These are phyloP conservation scores for Brachynemurus nebulosus DNA, from an alignment of 2,888 invertebrate genomes.

Conservation along the genomic window DNA sequence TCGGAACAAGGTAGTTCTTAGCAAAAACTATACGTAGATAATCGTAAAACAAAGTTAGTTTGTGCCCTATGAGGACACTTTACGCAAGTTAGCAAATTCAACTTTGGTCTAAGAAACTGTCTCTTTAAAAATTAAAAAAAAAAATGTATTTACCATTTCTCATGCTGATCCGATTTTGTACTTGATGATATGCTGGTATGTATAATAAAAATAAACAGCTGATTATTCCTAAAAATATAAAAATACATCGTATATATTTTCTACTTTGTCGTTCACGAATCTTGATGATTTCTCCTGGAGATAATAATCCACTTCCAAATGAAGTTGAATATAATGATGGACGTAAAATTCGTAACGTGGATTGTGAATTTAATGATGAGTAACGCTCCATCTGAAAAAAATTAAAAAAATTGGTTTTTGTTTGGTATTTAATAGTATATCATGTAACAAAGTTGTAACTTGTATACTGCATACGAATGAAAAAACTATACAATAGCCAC, in stretches of 20 bases:
- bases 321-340: neutral
- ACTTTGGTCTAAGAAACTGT: no score
- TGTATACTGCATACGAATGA: neutral
- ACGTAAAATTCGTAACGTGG: neutral
- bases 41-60: no score
- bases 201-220: slow-evolving; percentile 15
- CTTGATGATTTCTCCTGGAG: slow-evolving; percentile 2
- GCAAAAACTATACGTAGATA: no score
- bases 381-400: neutral
- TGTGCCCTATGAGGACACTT: no score
- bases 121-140: neutral
- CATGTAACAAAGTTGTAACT: neutral
- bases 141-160: slow-evolving; percentile 3
- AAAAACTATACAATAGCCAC: no score
- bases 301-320: neutral
- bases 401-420: neutral
- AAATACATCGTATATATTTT: slow-evolving; percentile 16
- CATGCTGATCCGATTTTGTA: slow-evolving; percentile 10
- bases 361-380: neutral
- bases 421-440: neutral
- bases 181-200: slow-evolving; percentile 16
- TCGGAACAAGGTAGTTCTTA: no score
- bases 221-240: slow-evolving; percentile 13
- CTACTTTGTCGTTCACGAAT: neutral
- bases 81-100: no score